Evolutionary conservation across 1,140 invertebrate species (phyloP), one percentile per base, ranked within the genome.

Genomic region (Globodera rostochiensis): DNA sequence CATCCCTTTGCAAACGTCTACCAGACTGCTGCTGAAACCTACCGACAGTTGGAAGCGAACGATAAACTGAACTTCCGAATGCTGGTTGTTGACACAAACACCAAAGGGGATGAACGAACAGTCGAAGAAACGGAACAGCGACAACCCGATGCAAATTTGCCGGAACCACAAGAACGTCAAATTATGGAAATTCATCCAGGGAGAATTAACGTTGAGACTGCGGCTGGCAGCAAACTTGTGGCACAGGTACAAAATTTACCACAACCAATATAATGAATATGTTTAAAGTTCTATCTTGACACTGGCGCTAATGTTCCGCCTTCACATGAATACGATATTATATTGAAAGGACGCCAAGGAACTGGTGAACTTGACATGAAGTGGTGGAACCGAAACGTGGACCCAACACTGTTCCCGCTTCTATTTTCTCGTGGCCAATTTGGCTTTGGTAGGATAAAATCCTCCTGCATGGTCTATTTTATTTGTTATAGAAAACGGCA

Each of bases 331-430:
- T 73, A 73, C 19, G 71, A 73, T 21, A 19, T 73, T n/a, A n/a
- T 73, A 1, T 50, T 73, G 71, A 15, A 13, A 13, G 71, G 71
- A 47, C 11, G 71, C 2, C 6, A 73, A 6, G 71, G 71, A 6
- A 19, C 71, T 19, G 71, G 71, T 3, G 5, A 73, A 21, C 15
- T 7, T 19, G 49, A 73, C 13, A 73, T 73, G 13, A 47, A 46
- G 15, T 73, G 71, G 71, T 73, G 71, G 71, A 50, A 73, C n/a
- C 9, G 71, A 1, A 73, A 73, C 19, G 49, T 73, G 13, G 71
- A 73, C 19, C 71, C 71, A n/a, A 21, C n/a, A 19, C 13, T 21
- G 13, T 60, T 60, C 15, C 57, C 57, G 0, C 13, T 60, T 5
- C 57, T 60, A 19, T 60, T 60, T 7, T 5, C 57, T 1, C 9